Base-by-base conservation (phyloP, 2,888 invertebrate species). In the Polyommatus icarus region DNA sequence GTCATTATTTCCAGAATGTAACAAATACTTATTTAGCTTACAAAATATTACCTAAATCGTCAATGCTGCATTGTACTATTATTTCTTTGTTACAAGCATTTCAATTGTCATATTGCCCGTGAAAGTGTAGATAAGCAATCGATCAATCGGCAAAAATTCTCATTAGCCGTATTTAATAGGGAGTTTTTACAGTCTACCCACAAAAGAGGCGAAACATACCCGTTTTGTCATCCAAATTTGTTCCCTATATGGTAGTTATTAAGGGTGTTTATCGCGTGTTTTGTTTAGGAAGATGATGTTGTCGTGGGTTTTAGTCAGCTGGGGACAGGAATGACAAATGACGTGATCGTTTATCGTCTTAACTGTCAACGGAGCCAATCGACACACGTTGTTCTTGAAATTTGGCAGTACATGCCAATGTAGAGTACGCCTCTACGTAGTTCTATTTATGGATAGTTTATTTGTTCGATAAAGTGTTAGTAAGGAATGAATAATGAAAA, bases 281-380 rank as follows among this genome's bases (percentile, higher is more conserved):
- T 8, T 54, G 61, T 78, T 76, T 76, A 76, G 76, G 75, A 57
- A 76, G 57, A 78, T 78, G 78, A 78, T 78, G 80, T 86, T 87
- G 88, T 72, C 77, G 79, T 78, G 78, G 80, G 78, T 76, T 77
- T 87, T 88, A 88, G 85, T 87, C 87, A 86, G 80, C 80, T 80
- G 87, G 88, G 89, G 87, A 86, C 87, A 82, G 82, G 85, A 89
- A 90, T 91, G 93, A 93, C 92, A 92, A 93, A 93, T 91, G 93
- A 91, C 90, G 86, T 84, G 88, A 90, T 90, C 91, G 86, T 93
- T 90, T 90, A 92, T 93, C 93, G 92, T 92, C 92, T 88, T 91
- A 91, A 90, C 91, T 92, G 93, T 93, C 93, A 92, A 85, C 87
- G 81, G 82, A 89, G 88, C 92, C 91, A 92, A 92, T 93, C 92